A percentile compares a stretch with the other conserved stretches of the same genome.
Evolutionary conservation across 2,113 vertebrate genomes (phyloP).

Genomic region (Aegotheles bennettii): DNA sequence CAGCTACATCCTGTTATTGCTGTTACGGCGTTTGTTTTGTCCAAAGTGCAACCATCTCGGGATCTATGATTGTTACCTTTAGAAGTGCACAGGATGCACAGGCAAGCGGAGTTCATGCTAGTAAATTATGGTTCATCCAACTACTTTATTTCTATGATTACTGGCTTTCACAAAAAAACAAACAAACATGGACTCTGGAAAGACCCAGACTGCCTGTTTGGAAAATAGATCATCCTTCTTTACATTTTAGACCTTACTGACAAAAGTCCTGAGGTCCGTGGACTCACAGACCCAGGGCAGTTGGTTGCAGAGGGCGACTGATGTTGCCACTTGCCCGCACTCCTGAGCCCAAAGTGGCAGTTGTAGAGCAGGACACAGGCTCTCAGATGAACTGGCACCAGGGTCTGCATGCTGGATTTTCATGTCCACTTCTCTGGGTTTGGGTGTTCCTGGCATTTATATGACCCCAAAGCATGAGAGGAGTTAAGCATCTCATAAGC

Average conservation of each 20-base stretch:
- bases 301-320: neutral
- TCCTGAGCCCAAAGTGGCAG: neutral
- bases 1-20: conserved; percentile 25
- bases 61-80: neutral
- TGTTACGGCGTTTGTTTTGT: conserved; percentile 36
- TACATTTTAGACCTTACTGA: neutral
- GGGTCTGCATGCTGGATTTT: neutral
- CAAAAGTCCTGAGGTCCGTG: neutral
- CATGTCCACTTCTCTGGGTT: neutral
- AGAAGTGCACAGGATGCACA: conserved; percentile 30
- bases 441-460: neutral
- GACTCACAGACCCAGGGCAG: neutral
- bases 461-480: neutral
- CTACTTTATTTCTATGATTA: neutral
- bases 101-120: too few relatives aligned
- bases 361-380: neutral
- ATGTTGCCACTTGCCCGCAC: neutral
- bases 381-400: neutral
- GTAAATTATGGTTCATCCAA: neutral
- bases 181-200: neutral
- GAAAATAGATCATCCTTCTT: neutral
- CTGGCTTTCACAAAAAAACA: neutral
- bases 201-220: neutral
- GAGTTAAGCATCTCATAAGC: neutral
- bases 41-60: conserved; percentile 28